Conservation (phyloP, 2,888 invertebrate species). For the Ochropacha duplaris region DNA sequence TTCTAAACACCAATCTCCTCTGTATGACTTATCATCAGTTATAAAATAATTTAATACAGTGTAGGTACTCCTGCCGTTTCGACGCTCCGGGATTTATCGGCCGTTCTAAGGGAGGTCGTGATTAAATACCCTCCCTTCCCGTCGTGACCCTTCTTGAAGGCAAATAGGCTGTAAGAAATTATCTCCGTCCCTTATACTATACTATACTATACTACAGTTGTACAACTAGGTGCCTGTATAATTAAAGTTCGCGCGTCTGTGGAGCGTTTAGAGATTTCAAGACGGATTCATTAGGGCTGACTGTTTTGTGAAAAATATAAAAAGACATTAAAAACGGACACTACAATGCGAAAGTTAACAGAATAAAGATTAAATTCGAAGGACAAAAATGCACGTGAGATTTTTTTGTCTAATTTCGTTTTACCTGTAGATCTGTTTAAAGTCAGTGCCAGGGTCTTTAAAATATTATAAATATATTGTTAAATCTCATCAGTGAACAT, state of each 20-base stretch:
- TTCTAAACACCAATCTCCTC: not conserved
- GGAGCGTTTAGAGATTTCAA: slow-evolving; percentile 5
- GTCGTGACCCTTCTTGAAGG: slow-evolving; percentile 41
- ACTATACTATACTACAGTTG: slow-evolving; percentile 41
- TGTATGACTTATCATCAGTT: slow-evolving; percentile 27
- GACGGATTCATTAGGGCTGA: not conserved
- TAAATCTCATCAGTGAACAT: no score
- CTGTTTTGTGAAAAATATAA: not conserved
- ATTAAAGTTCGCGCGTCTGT: slow-evolving; percentile 56
- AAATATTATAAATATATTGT: no score
- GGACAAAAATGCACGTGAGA: no score
- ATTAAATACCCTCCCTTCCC: slow-evolving; percentile 56
- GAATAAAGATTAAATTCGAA: no score
- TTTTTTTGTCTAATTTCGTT: no score
- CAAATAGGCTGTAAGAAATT: slow-evolving; percentile 72
- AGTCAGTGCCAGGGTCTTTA: no score
- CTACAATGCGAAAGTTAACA: no score
- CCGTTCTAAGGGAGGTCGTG: slow-evolving; percentile 45
- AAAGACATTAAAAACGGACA: no score
- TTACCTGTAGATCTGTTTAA: no score
- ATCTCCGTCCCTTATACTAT: slow-evolving; percentile 53
- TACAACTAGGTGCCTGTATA: slow-evolving; percentile 63
- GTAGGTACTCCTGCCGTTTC: slow-evolving; percentile 31
- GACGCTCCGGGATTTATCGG: slow-evolving; percentile 51
- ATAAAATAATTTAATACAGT: slow-evolving; percentile 59